These are phyloP conservation scores for Cisticola juncidis DNA, from an alignment of 2,113 vertebrate species.

Conservation along the genomic window DNA sequence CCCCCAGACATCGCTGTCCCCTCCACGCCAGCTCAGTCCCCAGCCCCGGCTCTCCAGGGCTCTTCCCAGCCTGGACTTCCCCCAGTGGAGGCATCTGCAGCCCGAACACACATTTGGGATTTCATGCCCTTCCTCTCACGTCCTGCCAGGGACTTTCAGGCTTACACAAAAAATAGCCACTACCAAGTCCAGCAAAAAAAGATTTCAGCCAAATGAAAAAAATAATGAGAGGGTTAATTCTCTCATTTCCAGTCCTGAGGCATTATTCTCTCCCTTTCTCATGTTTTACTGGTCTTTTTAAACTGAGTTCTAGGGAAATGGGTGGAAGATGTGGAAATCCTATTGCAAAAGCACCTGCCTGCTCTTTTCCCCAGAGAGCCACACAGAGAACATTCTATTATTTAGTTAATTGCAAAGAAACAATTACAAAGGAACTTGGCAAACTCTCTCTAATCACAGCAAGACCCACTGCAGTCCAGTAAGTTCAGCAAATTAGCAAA, in stretches of 20 bases:
- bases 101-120: background rate
- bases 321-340: constrained; percentile 58
- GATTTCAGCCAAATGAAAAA: background rate
- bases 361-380: constrained; percentile 31
- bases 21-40: background rate
- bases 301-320: constrained; percentile 31
- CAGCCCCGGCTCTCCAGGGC: background rate
- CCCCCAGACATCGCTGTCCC: background rate
- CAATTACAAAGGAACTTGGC: constrained; percentile 61
- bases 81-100: background rate
- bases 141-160: background rate
- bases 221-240: background rate
- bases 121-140: background rate
- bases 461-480: constrained; percentile 42
- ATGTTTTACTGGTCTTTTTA: background rate
- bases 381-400: constrained; percentile 49
- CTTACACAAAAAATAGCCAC: background rate
- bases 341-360: constrained; percentile 44
- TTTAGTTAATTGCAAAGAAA: constrained; percentile 63
- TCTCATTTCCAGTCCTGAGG: background rate
- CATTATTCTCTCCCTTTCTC: background rate
- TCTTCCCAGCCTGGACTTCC: background rate
- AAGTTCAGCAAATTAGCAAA: constrained; percentile 55
- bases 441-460: constrained; percentile 44
- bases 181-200: background rate